Percentiles rank a stretch among this genome's conserved stretches.
Evolutionary conservation across 2,797 vertebrate genomes (phyloP).

Genomic region (Siniperca obscura): DNA sequence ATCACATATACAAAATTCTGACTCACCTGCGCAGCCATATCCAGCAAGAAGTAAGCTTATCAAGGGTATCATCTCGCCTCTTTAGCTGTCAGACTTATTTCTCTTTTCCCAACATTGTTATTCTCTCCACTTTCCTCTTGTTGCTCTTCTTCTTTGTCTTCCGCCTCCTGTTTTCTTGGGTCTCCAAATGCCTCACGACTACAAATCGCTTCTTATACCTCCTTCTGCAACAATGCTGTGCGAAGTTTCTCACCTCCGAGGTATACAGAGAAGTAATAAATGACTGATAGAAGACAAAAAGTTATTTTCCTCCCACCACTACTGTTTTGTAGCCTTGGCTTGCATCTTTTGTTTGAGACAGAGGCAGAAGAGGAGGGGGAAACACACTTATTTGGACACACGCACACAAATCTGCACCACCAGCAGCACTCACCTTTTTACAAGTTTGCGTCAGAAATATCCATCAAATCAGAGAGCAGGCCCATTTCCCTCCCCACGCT

Average conservation of each 20-base stretch:
- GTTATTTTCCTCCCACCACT: slow-evolving; percentile 31
- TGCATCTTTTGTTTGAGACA: slow-evolving; percentile 57
- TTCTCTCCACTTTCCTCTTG: slow-evolving; percentile 3
- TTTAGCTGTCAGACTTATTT: slow-evolving; percentile 18
- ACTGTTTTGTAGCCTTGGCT: slow-evolving; percentile 39
- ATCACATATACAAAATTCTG: slow-evolving; percentile 31
- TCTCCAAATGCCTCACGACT: slow-evolving; percentile 12
- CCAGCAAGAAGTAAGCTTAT: slow-evolving; percentile 34
- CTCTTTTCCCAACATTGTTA: background rate
- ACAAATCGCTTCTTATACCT: slow-evolving; percentile 30
- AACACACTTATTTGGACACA: slow-evolving; percentile 45
- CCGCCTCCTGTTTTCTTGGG: slow-evolving; percentile 20
- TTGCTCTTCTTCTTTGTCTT: slow-evolving; percentile 7
- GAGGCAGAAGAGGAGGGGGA: slow-evolving; percentile 29
- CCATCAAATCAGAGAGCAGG: slow-evolving; percentile 65
- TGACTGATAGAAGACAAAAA: slow-evolving; percentile 38
- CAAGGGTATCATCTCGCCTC: slow-evolving; percentile 39
- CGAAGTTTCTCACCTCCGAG: slow-evolving; percentile 46
- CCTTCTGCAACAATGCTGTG: slow-evolving; percentile 48
- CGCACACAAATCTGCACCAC: slow-evolving; percentile 42
- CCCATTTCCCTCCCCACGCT: slow-evolving; percentile 34
- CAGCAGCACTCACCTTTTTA: slow-evolving; percentile 56
- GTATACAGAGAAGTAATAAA: slow-evolving; percentile 56
- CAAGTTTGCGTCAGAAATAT: slow-evolving; percentile 65
- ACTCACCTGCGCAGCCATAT: slow-evolving; percentile 67